Conservation (phyloP, 2,113 vertebrate species). For the Psammodynastes pulverulentus region DNA sequence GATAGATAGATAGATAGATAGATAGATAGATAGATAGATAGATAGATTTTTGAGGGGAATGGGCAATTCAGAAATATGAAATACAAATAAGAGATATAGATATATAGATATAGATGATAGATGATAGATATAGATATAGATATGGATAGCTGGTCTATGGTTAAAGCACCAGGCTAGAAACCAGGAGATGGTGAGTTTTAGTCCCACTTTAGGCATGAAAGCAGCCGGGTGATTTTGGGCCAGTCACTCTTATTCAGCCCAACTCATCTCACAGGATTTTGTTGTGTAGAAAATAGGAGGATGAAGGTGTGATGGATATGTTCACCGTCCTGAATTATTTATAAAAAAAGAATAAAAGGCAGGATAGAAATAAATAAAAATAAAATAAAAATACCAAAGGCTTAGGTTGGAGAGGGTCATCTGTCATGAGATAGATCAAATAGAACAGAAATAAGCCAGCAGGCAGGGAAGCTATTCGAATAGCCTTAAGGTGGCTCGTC, state of each 20-base stretch:
- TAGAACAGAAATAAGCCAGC: neutral
- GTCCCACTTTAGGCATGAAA: neutral
- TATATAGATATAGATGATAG: too few species aligned
- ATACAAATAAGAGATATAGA: too few species aligned
- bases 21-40: too few species aligned
- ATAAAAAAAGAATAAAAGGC: neutral
- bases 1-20: too few species aligned
- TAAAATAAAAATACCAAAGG: neutral
- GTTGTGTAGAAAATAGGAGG: neutral
- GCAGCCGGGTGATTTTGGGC: neutral
- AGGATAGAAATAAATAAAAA: neutral
- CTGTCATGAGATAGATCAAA: neutral
- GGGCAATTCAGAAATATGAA: too few species aligned
- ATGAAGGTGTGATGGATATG: neutral
- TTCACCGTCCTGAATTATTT: neutral
- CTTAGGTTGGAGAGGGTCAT: neutral
- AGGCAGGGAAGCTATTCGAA: neutral
- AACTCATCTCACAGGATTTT: neutral
- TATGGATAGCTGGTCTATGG: too few species aligned
- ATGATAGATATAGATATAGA: too few species aligned
- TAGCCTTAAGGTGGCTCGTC: neutral
- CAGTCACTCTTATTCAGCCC: neutral
- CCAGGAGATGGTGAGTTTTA: too few species aligned
- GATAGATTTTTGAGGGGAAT: neutral
- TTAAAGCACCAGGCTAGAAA: too few species aligned